Conservation (phyloP, 2,113 vertebrate genomes). For the Vimba vimba region DNA sequence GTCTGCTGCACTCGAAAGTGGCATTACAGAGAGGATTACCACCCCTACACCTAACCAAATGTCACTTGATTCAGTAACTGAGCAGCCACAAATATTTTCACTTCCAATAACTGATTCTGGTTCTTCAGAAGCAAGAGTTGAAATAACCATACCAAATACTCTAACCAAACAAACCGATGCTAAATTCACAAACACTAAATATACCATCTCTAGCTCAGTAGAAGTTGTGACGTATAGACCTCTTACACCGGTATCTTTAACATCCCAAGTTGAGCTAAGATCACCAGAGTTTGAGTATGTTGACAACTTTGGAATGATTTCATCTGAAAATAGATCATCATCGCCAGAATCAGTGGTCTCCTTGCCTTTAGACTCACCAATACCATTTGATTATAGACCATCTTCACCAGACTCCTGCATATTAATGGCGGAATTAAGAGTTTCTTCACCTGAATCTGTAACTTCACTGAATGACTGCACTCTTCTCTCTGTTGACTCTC, state of each 20-base stretch:
- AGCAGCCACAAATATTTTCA: conserved; percentile 28
- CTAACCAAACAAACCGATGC: conserved; percentile 32
- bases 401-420: conserved; percentile 43
- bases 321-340: conserved; percentile 52
- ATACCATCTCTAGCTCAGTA: background rate
- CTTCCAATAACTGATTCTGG: conserved; percentile 22
- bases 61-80: conserved; percentile 62
- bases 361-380: conserved; percentile 55
- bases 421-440: conserved; percentile 40
- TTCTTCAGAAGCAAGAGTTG: conserved; percentile 29
- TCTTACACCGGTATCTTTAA: conserved; percentile 21
- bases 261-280: conserved; percentile 19
- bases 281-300: conserved; percentile 37
- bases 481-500: conserved; percentile 62
- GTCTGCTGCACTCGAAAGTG: conserved; percentile 4
- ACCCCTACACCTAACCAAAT: conserved; percentile 47
- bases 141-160: conserved; percentile 35
- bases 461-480: conserved; percentile 56
- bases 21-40: background rate
- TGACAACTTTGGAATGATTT: conserved; percentile 32
- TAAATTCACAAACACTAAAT: background rate
- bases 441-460: conserved; percentile 63
- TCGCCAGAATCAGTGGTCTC: conserved; percentile 54
- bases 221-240: conserved; percentile 19
- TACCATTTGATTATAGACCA: conserved; percentile 54